Conservation (phyloP, 2,797 vertebrate species). For the Apodemus agrarius region DNA sequence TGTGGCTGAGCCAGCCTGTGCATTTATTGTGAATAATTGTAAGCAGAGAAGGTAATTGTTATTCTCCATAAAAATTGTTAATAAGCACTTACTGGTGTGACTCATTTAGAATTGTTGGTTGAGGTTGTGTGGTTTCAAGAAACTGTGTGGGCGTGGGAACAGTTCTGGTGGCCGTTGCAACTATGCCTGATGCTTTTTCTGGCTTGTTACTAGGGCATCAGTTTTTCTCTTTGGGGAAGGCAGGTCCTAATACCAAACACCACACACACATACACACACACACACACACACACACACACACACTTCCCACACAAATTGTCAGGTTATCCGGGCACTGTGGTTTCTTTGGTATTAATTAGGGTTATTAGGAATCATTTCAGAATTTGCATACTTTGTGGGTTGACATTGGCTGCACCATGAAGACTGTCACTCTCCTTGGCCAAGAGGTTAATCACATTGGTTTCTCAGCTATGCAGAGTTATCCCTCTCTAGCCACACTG, state of each 20-base stretch:
- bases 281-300: background rate
- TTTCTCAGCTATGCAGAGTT: background rate
- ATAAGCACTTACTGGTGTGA: constrained; percentile 73
- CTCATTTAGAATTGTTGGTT: constrained; percentile 75
- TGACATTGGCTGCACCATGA: constrained; percentile 18
- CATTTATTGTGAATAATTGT: constrained; percentile 45
- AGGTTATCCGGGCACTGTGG: constrained; percentile 51
- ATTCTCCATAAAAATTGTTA: constrained; percentile 68
- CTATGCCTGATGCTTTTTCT: constrained; percentile 66
- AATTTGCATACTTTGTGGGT: background rate
- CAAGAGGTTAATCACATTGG: background rate
- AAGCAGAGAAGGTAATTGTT: constrained; percentile 63
- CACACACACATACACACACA: background rate
- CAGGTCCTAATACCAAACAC: constrained; percentile 4
- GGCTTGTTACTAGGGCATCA: constrained; percentile 45
- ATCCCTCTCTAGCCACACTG: constrained; percentile 1
- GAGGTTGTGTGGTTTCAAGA: constrained; percentile 72
- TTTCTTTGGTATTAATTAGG: constrained; percentile 59
- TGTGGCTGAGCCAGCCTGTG: constrained; percentile 60
- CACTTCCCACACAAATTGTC: background rate
- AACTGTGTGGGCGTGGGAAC: constrained; percentile 74
- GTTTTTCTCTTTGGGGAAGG: constrained; percentile 67
- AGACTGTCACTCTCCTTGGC: background rate
- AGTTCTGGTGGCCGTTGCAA: constrained; percentile 51
- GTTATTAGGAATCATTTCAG: constrained; percentile 35